Conservation (phyloP, 2,113 vertebrate species). For the Phasianus colchicus region DNA sequence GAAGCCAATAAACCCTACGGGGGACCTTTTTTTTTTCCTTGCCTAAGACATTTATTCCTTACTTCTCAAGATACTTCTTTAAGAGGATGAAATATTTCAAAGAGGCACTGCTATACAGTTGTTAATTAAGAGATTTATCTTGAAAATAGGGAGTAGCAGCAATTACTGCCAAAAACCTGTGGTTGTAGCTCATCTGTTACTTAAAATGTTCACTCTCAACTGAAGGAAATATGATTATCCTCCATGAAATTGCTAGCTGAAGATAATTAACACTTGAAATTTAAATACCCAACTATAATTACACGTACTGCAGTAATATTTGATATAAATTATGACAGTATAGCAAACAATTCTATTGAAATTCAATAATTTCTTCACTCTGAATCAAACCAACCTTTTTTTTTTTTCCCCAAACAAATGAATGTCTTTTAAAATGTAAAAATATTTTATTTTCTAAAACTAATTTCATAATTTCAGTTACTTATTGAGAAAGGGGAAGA, state of each 20-base stretch:
- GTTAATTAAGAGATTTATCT: constrained; percentile 71
- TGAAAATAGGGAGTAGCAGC: constrained; percentile 34
- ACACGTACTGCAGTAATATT: constrained; percentile 17
- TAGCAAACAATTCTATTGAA: constrained; percentile 33
- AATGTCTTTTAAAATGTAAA: background rate
- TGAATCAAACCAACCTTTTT: background rate
- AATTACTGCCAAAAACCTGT: constrained; percentile 56
- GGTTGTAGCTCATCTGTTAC: constrained; percentile 48
- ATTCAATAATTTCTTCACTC: constrained; percentile 9
- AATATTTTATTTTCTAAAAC: constrained; percentile 1
- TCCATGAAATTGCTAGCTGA: constrained; percentile 62
- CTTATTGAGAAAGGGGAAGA: background rate
- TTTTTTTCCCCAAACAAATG: constrained; percentile 8
- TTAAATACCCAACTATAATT: constrained; percentile 52
- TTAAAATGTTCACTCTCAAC: constrained; percentile 58
- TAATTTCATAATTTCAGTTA: background rate
- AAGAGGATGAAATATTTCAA: constrained; percentile 39
- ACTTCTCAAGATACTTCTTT: constrained; percentile 28
- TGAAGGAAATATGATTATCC: constrained; percentile 63
- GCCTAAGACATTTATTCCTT: background rate
- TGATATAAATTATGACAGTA: constrained; percentile 27
- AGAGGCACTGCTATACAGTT: background rate
- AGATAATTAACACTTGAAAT: constrained; percentile 67
- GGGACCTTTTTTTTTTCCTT: background rate
- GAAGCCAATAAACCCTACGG: background rate